Base-by-base conservation (phyloP, 2,888 invertebrate genomes). In the Amiota mariae region DNA sequence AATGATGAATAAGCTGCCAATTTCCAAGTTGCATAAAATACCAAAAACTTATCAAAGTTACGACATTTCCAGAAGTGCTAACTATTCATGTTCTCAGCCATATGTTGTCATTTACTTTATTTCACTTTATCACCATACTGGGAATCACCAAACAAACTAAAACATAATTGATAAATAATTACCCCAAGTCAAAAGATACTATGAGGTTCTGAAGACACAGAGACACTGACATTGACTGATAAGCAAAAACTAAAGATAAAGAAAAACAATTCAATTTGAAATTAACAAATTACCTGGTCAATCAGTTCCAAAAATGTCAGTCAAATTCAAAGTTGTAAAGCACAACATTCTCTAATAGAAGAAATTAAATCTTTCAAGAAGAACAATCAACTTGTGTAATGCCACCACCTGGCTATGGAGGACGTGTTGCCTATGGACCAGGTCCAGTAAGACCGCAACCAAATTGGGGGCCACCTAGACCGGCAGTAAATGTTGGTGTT, bases 401-500 rank as follows among this genome's bases (percentile, higher is more conserved):
- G 47, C 67, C 71, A 59, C 76, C 75, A 9, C 77, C 75, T 8
- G 74, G 77, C 4, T 73, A 46, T 51, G 57, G 73, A 49, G 68
- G 73, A 70, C 78, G 75, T 13, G 78, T 77, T 63, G 77, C 74
- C 15, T 76, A 74, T 71, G 79, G 80, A 8, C 75, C 72, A 2
- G 78, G 78, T n/a, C 77, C 75, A 51, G 73, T 68, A 6, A 54
- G 54, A 54, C 75, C 73, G 4, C 59, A 59, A 56, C 85, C 54
- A 11, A 24, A 49, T 63, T 71, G 47, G 18, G 71, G 71, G 1
- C 75, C 61, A 75, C 82, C 51, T 24, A 63, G 63, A 36, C 51
- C 51, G n/a, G 67, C 51, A 9, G 51, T 68, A 13, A 80, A 80
- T 76, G 84, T 84, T 2, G 82, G 85, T 74, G 85, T 83, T 18